Conservation (phyloP, 2,113 vertebrate species). For the Aleadryas rufinucha region DNA sequence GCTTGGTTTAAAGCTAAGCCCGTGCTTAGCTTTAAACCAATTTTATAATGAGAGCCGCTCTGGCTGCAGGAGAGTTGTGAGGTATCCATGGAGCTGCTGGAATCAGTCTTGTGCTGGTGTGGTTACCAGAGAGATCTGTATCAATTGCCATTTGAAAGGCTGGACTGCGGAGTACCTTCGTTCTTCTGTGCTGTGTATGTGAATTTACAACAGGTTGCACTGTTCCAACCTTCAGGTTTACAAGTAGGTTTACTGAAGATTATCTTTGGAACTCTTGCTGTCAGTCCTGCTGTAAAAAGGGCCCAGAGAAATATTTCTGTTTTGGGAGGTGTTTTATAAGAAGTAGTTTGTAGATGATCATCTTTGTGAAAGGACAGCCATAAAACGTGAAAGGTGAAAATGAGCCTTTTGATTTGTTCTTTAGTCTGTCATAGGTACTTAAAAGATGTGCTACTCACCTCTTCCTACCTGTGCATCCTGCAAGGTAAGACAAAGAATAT, state of each 20-base stretch:
- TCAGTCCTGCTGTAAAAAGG: neutral
- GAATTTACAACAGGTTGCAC: neutral
- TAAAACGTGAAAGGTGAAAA: neutral
- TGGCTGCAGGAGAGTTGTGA: neutral
- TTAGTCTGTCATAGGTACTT: neutral
- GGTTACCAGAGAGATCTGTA: neutral
- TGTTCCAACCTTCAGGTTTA: no score
- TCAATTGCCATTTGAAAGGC: neutral
- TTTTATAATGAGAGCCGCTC: neutral
- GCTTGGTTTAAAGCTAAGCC: neutral
- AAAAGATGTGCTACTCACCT: neutral
- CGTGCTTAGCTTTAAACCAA: no score
- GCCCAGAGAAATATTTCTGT: neutral
- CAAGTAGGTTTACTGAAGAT: neutral
- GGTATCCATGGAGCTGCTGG: neutral
- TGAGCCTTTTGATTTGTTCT: neutral
- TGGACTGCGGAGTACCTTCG: neutral
- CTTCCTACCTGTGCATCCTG: neutral
- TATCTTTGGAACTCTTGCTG: neutral
- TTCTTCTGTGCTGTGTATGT: neutral
- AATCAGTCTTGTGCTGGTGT: neutral
- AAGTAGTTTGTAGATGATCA: neutral
- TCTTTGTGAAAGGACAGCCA: neutral
- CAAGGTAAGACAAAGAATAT: neutral
- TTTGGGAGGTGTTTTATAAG: neutral